phyloP scores from a whole-genome alignment of 2,113 vertebrate genomes.

The Sorex araneus region DNA sequence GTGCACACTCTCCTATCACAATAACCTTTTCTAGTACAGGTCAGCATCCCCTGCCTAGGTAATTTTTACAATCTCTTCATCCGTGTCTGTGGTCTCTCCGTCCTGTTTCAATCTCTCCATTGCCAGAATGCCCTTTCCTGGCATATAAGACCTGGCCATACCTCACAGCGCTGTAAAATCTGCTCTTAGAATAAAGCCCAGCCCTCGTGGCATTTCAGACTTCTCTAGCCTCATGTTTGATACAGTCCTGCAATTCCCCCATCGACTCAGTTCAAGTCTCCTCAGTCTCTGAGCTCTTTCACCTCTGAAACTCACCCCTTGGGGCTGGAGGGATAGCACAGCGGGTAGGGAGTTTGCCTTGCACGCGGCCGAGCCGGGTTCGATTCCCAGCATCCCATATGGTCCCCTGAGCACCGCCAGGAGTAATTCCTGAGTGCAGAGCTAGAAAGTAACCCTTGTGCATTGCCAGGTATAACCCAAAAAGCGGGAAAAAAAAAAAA shows the following conservation, averaged over 20 bases:
- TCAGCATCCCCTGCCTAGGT: not conserved
- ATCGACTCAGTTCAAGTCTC: not conserved
- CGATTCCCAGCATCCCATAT: too few relatives aligned
- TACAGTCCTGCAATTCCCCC: not conserved
- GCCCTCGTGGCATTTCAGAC: not conserved
- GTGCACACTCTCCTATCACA: not conserved
- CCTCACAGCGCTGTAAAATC: too few relatives aligned
- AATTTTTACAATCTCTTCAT: constrained; percentile 21
- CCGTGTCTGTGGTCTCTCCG: not conserved
- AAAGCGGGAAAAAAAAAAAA: too few relatives aligned
- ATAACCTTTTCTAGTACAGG: not conserved
- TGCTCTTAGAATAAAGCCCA: constrained; percentile 5
- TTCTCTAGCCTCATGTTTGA: not conserved
- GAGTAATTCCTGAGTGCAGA: too few relatives aligned
- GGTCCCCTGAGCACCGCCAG: too few relatives aligned
- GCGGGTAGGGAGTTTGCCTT: too few relatives aligned
- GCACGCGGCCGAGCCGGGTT: too few relatives aligned
- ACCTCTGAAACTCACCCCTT: not conserved
- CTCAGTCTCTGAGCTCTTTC: not conserved
- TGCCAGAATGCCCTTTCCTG: constrained; percentile 12
- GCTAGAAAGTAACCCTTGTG: too few relatives aligned
- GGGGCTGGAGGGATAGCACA: too few relatives aligned
- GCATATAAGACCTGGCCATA: constrained; percentile 10
- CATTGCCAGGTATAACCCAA: too few relatives aligned
- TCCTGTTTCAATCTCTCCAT: constrained; percentile 16